phyloP scores from a whole-genome alignment of 1,140 invertebrate species.

The Steinernema khuongi region DNA sequence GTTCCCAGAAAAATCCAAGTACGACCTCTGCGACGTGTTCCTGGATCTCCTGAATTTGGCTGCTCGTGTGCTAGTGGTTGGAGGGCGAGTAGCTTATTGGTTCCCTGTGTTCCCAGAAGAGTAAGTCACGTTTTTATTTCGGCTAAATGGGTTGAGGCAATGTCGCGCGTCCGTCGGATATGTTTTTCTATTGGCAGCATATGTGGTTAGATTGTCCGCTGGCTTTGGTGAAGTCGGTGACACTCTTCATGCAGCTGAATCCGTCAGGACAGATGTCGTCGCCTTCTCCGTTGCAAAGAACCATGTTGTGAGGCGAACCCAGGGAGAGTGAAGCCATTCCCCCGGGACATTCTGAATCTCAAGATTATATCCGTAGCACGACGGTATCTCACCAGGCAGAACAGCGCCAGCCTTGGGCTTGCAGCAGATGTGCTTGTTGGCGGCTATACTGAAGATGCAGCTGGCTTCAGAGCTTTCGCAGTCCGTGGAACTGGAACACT shows the following conservation, averaged over 20 bases:
- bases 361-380: neutral
- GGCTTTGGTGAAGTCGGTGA: slow-evolving; percentile 34
- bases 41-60: slow-evolving; percentile 62
- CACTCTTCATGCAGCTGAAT: slow-evolving; percentile 35
- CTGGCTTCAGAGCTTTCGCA: slow-evolving; percentile 21
- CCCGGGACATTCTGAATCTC: slow-evolving; percentile 35
- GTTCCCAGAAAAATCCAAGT: slow-evolving; percentile 60
- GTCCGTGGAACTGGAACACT: slow-evolving; percentile 25
- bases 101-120: slow-evolving; percentile 60
- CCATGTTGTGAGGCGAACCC: slow-evolving; percentile 20
- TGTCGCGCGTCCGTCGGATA: too few species aligned
- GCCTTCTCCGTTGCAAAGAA: slow-evolving; percentile 14
- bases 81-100: slow-evolving; percentile 62
- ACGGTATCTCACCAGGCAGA: slow-evolving; percentile 23
- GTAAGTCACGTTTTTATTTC: slow-evolving; percentile 51
- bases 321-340: slow-evolving; percentile 18
- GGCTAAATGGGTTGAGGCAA: neutral
- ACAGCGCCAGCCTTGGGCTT: slow-evolving; percentile 32
- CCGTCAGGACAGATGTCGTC: slow-evolving; percentile 35
- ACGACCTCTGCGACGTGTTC: slow-evolving; percentile 61
- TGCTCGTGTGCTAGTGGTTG: slow-evolving; percentile 57
- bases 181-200: slow-evolving; percentile 32
- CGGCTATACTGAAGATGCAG: slow-evolving; percentile 29
- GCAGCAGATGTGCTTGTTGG: slow-evolving; percentile 35
- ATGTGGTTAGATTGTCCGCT: slow-evolving; percentile 33